A percentile compares a stretch with the other conserved stretches of the same genome.
phyloP scores from a whole-genome alignment of 2,888 invertebrate genomes.

The Lasioglossum malachurum region DNA sequence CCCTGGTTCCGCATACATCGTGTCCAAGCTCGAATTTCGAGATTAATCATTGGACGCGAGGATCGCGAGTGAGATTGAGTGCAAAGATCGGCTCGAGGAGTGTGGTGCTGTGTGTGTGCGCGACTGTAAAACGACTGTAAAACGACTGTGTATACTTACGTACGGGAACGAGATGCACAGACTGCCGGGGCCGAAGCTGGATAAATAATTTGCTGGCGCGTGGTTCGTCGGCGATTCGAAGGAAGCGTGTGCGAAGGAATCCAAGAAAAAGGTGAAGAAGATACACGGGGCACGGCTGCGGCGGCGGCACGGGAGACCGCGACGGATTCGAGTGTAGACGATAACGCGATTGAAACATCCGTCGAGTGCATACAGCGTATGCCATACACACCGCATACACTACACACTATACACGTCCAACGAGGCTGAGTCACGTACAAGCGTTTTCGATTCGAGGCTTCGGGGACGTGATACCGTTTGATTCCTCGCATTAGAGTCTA shows the following conservation, averaged over 20 bases:
- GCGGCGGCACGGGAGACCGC: not conserved
- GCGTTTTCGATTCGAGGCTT: conserved; percentile 68
- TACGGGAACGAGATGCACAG: not conserved
- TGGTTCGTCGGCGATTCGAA: not conserved
- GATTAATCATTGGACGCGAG: conserved; percentile 26
- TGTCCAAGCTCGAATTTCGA: not conserved
- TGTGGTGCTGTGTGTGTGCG: not conserved
- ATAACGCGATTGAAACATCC: conserved; percentile 50
- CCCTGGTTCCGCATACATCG: not conserved
- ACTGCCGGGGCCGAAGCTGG: not conserved
- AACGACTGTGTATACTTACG: not conserved
- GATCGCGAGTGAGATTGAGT: conserved; percentile 19
- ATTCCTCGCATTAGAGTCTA: conserved; percentile 61
- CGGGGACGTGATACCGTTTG: conserved; percentile 75
- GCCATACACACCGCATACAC: not conserved
- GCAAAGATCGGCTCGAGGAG: not conserved
- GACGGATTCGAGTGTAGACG: conserved; percentile 7
- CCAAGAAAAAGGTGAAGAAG: conserved; percentile 2
- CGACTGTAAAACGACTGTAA: not conserved
- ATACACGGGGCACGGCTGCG: too few species aligned
- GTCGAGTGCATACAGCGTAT: not conserved
- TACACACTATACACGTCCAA: not conserved
- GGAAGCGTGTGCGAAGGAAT: not conserved
- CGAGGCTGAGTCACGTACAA: conserved; percentile 40
- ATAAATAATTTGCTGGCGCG: conserved; percentile 29